A percentile compares a stretch with the other conserved stretches of the same genome.
Evolutionary conservation across 2,113 vertebrate genomes (phyloP).

Genomic region (Orientallactaga bullata): DNA sequence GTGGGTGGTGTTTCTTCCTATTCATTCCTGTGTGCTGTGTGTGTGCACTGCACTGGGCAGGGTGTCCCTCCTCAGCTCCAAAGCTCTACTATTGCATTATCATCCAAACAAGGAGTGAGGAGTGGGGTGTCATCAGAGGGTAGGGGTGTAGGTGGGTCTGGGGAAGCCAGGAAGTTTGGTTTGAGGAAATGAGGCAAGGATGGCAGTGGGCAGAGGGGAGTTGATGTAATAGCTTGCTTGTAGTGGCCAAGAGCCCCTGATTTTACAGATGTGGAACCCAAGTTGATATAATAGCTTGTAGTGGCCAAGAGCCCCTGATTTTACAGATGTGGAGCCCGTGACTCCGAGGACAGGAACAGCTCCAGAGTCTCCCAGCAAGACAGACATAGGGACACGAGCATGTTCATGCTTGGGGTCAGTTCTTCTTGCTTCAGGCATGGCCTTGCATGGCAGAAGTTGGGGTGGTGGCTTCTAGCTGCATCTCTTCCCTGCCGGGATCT

Average conservation of each 20-base stretch:
- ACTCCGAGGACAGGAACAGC: background rate
- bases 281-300: too few species aligned
- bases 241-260: too few species aligned
- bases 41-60: background rate
- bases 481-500: background rate
- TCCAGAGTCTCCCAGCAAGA: background rate
- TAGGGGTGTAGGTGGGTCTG: background rate
- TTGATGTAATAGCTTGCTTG: fast-evolving
- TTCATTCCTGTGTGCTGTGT: background rate
- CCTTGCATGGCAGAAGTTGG: background rate
- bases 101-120: fast-evolving
- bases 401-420: fast-evolving
- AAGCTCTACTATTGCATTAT: fast-evolving
- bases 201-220: fast-evolving
- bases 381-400: background rate
- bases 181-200: background rate
- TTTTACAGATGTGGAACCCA: too few species aligned
- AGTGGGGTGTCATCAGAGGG: background rate
- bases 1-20: background rate
- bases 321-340: background rate
- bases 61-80: background rate
- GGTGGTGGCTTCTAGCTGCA: fast-evolving
- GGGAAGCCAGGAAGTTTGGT: background rate
- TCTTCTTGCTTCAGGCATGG: fast-evolving
- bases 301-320: background rate